Conservation (phyloP, 2,797 vertebrate genomes). For the Danio albolineatus region DNA sequence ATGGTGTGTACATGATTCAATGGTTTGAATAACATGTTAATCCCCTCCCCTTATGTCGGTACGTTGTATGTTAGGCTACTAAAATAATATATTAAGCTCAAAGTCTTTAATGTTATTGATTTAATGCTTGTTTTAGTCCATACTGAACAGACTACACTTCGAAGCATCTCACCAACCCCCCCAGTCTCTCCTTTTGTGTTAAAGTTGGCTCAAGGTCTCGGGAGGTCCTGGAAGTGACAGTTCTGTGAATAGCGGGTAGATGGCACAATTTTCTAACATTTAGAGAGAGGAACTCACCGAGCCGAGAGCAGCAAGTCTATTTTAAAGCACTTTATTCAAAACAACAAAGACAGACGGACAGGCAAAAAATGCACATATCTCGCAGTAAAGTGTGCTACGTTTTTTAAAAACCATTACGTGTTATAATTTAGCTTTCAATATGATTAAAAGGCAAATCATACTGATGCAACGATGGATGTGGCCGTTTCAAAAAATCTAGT, state of each 20-base stretch:
- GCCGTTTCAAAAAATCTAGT: neutral
- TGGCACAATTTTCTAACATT: conserved; percentile 99
- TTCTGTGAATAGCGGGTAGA: conserved; percentile 98
- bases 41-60: neutral
- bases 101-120: conserved; percentile 41
- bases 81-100: conserved; percentile 14
- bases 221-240: conserved; percentile 91
- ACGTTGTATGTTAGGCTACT: neutral
- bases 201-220: conserved; percentile 85
- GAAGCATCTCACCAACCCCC: conserved; percentile 65
- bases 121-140: conserved; percentile 39
- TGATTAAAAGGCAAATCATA: neutral
- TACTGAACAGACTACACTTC: conserved; percentile 34
- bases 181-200: conserved; percentile 75
- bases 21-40: neutral
- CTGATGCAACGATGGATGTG: neutral
- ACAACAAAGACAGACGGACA: conserved; percentile 88
- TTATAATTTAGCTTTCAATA: conserved; percentile 13
- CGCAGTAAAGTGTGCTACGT: neutral
- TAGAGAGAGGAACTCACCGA: conserved; percentile 84
- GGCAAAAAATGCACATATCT: conserved; percentile 78
- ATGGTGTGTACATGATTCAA: neutral
- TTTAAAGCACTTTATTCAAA: conserved; percentile 88
- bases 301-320: conserved; percentile 84
- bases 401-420: neutral